Conservation (phyloP, 2,797 vertebrate genomes). For the Fundulus diaphanus region DNA sequence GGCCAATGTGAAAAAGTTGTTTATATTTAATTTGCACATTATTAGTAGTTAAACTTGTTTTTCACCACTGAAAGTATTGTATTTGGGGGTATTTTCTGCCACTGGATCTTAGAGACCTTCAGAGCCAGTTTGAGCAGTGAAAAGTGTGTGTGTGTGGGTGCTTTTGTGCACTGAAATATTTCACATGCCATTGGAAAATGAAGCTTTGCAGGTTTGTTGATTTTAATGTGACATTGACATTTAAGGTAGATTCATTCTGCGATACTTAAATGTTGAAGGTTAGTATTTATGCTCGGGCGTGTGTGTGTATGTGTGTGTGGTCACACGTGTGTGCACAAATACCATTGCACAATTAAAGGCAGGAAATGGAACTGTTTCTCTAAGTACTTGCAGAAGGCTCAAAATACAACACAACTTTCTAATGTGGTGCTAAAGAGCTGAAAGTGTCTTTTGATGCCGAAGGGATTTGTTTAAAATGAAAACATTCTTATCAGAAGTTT, state of each 20-base stretch:
- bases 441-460: background rate
- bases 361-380: conserved; percentile 20
- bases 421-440: conserved; percentile 8
- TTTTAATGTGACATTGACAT: conserved; percentile 18
- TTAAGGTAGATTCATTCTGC: conserved; percentile 14
- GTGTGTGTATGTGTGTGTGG: conserved; percentile 6
- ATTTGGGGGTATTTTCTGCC: background rate
- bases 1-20: background rate
- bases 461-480: background rate
- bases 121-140: background rate
- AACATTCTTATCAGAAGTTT: conserved; percentile 14
- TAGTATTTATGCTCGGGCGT: conserved; percentile 14
- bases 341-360: conserved; percentile 21
- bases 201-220: conserved; percentile 10
- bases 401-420: conserved; percentile 11
- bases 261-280: conserved; percentile 22
- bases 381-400: conserved; percentile 41
- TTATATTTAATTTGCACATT: background rate
- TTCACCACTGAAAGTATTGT: background rate
- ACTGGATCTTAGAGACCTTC: background rate
- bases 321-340: background rate
- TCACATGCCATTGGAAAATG: conserved; percentile 3
- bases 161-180: background rate
- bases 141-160: background rate
- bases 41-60: background rate